Evolutionary conservation across 2,797 vertebrate genomes (phyloP).

Genomic region (Balearica regulorum): DNA sequence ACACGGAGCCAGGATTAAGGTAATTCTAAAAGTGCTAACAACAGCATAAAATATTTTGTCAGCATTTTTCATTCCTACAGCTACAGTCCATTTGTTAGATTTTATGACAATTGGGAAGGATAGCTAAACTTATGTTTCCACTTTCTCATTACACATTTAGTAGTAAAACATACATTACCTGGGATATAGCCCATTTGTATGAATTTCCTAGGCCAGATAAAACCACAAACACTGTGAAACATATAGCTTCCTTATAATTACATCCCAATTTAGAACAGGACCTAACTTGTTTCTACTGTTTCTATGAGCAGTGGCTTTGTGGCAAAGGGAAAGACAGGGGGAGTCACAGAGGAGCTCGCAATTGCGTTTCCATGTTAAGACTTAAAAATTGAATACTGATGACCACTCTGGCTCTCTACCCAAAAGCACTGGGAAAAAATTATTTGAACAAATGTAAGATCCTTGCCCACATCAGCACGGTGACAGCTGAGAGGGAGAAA

Average conservation of each 20-base stretch:
- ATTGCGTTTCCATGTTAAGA: neutral
- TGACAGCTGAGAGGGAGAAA: neutral
- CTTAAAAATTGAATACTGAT: neutral
- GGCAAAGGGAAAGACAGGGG: neutral
- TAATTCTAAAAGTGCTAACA: neutral
- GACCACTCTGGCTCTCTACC: neutral
- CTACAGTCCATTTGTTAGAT: neutral
- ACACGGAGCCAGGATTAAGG: neutral
- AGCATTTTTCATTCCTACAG: neutral
- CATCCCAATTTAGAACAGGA: conserved; percentile 49
- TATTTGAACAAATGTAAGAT: neutral
- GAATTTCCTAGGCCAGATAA: conserved; percentile 17
- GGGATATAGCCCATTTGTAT: neutral
- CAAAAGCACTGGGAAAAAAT: neutral
- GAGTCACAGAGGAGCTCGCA: neutral
- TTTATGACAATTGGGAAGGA: neutral
- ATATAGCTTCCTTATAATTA: conserved; percentile 49
- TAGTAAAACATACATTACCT: neutral
- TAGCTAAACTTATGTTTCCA: neutral
- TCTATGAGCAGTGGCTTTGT: neutral
- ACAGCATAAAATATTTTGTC: neutral
- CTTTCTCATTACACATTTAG: neutral
- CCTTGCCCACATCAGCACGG: neutral
- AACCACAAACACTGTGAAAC: conserved; percentile 32
- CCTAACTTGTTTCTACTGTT: neutral